Base-by-base conservation (phyloP, 2,113 vertebrate species). In the Cichladusa arquata region DNA sequence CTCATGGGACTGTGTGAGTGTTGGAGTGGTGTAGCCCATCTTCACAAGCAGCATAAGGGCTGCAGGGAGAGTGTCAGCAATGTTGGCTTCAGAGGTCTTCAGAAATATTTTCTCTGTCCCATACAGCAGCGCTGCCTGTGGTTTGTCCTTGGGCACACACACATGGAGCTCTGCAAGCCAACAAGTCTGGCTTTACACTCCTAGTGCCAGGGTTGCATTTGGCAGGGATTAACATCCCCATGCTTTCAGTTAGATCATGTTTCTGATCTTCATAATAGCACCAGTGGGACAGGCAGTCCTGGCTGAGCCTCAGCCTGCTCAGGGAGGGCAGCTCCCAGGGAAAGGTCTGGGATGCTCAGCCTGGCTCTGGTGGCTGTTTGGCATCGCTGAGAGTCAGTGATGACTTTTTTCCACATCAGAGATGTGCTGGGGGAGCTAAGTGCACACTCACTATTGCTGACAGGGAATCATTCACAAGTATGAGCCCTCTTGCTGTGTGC, bases 381-480 rank as follows among this genome's bases (percentile, higher is more conserved):
- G 54, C 58, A 74, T 64, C 64, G 7, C 56, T 90, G 69, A 38
- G 92, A 66, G 73, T 44, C 5, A 0, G 24, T 40, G 79, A 29
- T 42, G 44, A 51, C 47, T 92, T 90, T 50, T 79, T 88, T 81
- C 56, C 71, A 65, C 47, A 78, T 88, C 3, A 1, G 40, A 86
- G 36, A 8, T 18, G 15, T 69, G 53, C n/a, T 54, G 69, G 26
- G 45, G 34, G 38, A 45, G 44, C n/a, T 93, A 80, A 53, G 36
- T 6, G 2, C 61, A 14, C 65, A 23, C 17, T 56, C 1, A 0
- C n/a, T 79, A 2, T 81, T 73, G 17, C 42, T 56, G 70, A 29
- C 4, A 50, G 36, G 23, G 72, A 70, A 13, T 76, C 42, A 20
- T 60, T 60, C 0, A 0, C 0, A 1, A 88, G 66, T 1, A 1